Evolutionary conservation across 2,113 vertebrate species (phyloP), one percentile per base, ranked within the genome.

Genomic region (Dasyprocta punctata): DNA sequence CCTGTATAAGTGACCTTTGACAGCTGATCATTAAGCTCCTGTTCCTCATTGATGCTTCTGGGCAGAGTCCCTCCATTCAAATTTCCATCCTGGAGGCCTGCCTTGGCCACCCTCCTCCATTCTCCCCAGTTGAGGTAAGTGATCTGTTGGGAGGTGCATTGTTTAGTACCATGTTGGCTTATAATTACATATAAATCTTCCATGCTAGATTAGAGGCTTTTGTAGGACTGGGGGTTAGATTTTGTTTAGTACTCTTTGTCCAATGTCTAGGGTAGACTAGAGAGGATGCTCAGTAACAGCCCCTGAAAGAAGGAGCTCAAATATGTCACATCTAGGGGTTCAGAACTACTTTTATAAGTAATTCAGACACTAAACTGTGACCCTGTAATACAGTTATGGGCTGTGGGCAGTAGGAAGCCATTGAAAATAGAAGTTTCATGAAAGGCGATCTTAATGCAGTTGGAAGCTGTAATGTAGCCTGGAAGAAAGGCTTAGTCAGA

Each of bases 371-470:
- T 85, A 22, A 89, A 52, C 26, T 63, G 2, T 47, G 41, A 89
- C 41, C 75, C 24, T 30, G 41, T n/a, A 5, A 16, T 41, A 7
- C 30, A 13, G 11, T 61, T 49, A 24, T 82, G 4, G 41, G 87
- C 94, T 96, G 38, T 49, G 60, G 91, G 44, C 54, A 92, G 90
- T 89, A 81, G 26, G 17, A 96, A 44, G 33, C 36, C 12, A 30
- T 19, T 30, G 11, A 47, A 47, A 94, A 63, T 9, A 77, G 60
- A 56, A 54, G 30, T 93, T 67, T 75, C 52, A 38, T 36, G 4
- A 89, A 58, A 88, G 36, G 22, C 33, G 30, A 28, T 11, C 65
- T 89, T 86, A 60, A 0, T 9, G 60, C 19, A 83, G 9, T 47
- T 69, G 52, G n/a, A 93, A 92, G 38, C 30, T 63, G 7, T 90